phyloP scores from a whole-genome alignment of 2,113 vertebrate species.

The Caretta caretta region DNA sequence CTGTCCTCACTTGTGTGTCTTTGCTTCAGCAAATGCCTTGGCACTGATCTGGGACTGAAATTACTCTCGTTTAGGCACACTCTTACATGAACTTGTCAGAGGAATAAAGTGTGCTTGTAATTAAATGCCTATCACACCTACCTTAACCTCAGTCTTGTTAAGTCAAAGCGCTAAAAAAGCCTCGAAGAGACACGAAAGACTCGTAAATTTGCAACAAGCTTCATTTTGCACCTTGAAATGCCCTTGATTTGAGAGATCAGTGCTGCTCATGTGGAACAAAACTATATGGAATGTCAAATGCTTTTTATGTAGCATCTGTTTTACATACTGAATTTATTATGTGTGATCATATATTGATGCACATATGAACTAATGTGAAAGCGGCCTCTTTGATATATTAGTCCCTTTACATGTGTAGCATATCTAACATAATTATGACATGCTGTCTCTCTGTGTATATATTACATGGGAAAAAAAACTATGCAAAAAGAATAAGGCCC shows the following conservation, averaged over 20 bases:
- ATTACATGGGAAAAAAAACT: neutral
- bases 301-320: neutral
- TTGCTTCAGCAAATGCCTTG: constrained; percentile 14
- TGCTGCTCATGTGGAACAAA: constrained; percentile 18
- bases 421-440: rapidly evolving
- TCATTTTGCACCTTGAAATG: constrained; percentile 45
- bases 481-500: rapidly evolving
- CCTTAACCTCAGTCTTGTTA: constrained; percentile 44
- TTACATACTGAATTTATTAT: neutral
- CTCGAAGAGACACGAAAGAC: constrained; percentile 45
- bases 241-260: constrained; percentile 24
- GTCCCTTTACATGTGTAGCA: rapidly evolving
- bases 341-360: neutral
- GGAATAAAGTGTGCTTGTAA: constrained; percentile 40
- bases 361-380: neutral
- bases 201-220: neutral
- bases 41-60: constrained; percentile 19
- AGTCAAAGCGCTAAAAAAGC: constrained; percentile 18
- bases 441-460: neutral
- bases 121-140: constrained; percentile 66
- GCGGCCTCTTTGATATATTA: neutral
- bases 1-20: neutral
- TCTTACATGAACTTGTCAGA: constrained; percentile 67
- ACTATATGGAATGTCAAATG: constrained; percentile 8
- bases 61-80: constrained; percentile 37